Base-by-base conservation (phyloP, 2,888 invertebrate species). In the Bombyx huttoni region DNA sequence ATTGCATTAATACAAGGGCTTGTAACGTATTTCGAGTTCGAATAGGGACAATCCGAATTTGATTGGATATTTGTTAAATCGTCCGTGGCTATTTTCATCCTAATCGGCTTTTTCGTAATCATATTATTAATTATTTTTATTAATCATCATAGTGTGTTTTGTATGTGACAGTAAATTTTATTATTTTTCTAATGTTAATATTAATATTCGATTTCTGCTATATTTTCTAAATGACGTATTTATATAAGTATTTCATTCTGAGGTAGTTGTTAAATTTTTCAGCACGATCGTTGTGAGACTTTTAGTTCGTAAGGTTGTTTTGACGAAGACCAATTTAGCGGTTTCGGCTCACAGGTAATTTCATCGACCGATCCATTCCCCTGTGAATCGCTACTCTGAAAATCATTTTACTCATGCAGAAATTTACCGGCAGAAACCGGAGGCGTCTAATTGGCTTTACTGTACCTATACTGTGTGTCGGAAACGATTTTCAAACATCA, bases 391-490 rank as follows among this genome's bases (percentile, higher is more conserved):
- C 48, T 53, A 50, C 46, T 49, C 33, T 54, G 53, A 53, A 54
- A 56, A 55, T 57, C 53, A 61, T 52, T 49, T 57, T 47, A 47
- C 52, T 58, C 64, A 62, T 58, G 62, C 63, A 55, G 58, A 51
- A 51, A 48, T 49, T 46, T 48, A 52, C 47, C 51, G 24, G 46
- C 52, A 53, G 55, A 53, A 58, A 61, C 56, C 55, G 51, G 50
- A 57, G 56, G 53, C 58, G 54, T 56, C 56, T 65, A 61, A 65
- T 65, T 64, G 59, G 53, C 53, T 56, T 49, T 50, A 51, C 52
- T 8, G 47, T 50, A 34, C 24, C 24, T 24, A 24, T 24, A 49
- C 46, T 47, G 49, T 57, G 52, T 49, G 53, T 51, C 49, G 45
- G 56, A 50, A 53, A 50, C 56, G 54, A 55, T 55, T 53, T 52